Percentiles rank a stretch among this genome's conserved stretches.
These are phyloP conservation scores for Semnopithecus entellus DNA, from an alignment of 2,113 vertebrate species.

Conservation along the genomic window DNA sequence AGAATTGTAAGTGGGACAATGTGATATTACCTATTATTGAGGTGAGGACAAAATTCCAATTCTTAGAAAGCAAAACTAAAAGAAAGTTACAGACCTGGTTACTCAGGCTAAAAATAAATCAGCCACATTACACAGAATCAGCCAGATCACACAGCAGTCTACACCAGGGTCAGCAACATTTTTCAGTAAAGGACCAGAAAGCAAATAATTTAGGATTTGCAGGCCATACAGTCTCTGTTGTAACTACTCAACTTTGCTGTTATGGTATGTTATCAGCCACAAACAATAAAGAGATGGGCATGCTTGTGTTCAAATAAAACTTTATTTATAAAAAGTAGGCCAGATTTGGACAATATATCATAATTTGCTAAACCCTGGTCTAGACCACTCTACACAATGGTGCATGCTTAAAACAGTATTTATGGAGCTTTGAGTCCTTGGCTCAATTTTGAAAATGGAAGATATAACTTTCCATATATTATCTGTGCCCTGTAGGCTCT, in stretches of 20 bases:
- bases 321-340: not conserved
- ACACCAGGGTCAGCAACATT: not conserved
- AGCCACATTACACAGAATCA: too few species aligned
- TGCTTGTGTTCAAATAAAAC: not conserved
- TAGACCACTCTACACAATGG: not conserved
- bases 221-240: not conserved
- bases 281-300: not conserved
- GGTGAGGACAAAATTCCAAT: not conserved
- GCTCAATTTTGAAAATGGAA: not conserved
- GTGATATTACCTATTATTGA: not conserved
- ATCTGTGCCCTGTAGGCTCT: not conserved
- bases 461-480: not conserved
- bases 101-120: not conserved
- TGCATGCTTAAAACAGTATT: not conserved
- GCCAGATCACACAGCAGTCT: not conserved
- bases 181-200: not conserved
- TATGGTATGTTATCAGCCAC: not conserved
- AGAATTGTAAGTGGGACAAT: not conserved
- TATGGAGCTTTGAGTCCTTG: not conserved
- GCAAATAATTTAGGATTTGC: not conserved
- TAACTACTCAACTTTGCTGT: not conserved
- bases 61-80: constrained; percentile 1
- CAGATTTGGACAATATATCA: not conserved
- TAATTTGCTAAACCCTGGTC: not conserved
- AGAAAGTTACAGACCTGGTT: not conserved